Evolutionary conservation across 2,888 invertebrate species (phyloP).

Genomic region (Synanthedon myopaeformis): DNA sequence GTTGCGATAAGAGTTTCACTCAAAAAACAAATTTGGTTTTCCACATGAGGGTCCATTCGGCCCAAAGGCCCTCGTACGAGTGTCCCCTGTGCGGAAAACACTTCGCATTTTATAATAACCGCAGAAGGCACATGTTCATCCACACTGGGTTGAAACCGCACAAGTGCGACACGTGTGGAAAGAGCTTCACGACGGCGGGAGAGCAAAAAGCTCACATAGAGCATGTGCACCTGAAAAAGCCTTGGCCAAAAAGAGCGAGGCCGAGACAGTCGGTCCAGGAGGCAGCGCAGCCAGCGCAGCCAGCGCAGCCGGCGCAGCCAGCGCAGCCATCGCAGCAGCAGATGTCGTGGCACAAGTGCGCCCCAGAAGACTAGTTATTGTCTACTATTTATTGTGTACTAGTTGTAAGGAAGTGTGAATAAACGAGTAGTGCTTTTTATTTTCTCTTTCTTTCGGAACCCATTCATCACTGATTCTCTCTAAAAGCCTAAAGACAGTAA

Average conservation of each 20-base stretch:
- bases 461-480: too few relatives aligned
- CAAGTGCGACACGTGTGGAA: slow-evolving; percentile 41
- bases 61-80: slow-evolving; percentile 38
- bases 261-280: slow-evolving; percentile 4
- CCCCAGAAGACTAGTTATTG: too few relatives aligned
- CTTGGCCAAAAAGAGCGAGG: slow-evolving; percentile 47
- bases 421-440: too few relatives aligned
- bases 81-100: slow-evolving; percentile 54
- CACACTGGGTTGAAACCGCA: slow-evolving; percentile 49
- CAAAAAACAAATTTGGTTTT: slow-evolving; percentile 53
- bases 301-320: too few relatives aligned
- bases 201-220: slow-evolving; percentile 52
- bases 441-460: too few relatives aligned
- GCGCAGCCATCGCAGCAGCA: too few relatives aligned
- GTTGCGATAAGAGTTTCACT: slow-evolving; percentile 53
- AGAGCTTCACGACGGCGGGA: slow-evolving; percentile 50
- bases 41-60: slow-evolving; percentile 45
- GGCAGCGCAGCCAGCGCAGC: too few relatives aligned
- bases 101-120: slow-evolving; percentile 53
- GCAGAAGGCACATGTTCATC: slow-evolving; percentile 57
- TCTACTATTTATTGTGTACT: too few relatives aligned
- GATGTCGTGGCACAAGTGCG: too few relatives aligned
- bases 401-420: too few relatives aligned
- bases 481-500: too few relatives aligned
- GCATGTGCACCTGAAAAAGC: slow-evolving; percentile 57